Percentiles rank a stretch among this genome's conserved stretches.
phyloP scores from a whole-genome alignment of 2,113 vertebrate species.

The Sardina pilchardus region DNA sequence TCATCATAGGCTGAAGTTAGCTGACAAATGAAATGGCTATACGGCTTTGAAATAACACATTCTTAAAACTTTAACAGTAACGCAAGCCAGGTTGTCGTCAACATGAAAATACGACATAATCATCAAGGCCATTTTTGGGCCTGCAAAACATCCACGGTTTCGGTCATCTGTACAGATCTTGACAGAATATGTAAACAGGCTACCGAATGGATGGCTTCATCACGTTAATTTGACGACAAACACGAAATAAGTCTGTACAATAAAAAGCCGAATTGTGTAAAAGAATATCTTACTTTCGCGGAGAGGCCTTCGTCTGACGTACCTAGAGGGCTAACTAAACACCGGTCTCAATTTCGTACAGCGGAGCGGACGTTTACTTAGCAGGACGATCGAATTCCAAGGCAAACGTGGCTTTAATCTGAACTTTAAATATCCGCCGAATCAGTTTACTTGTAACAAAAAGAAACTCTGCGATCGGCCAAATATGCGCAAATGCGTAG shows the following conservation, averaged over 20 bases:
- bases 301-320: constrained; percentile 22
- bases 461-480: not conserved
- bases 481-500: not conserved
- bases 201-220: not conserved
- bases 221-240: not conserved
- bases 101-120: constrained; percentile 41
- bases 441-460: not conserved
- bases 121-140: constrained; percentile 40
- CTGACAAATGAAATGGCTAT: not conserved
- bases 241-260: not conserved
- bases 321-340: constrained; percentile 7
- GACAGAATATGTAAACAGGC: not conserved
- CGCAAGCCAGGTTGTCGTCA: not conserved
- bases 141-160: constrained; percentile 11
- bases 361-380: not conserved
- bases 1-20: not conserved
- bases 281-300: not conserved
- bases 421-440: not conserved
- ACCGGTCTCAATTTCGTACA: constrained; percentile 18
- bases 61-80: constrained; percentile 4
- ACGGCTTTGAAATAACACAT: not conserved
- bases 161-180: not conserved
- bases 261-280: not conserved
- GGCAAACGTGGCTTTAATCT: not conserved
- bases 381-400: not conserved